Evolutionary conservation across 2,888 invertebrate genomes (phyloP).

Genomic region (Drosophila prolongata): DNA sequence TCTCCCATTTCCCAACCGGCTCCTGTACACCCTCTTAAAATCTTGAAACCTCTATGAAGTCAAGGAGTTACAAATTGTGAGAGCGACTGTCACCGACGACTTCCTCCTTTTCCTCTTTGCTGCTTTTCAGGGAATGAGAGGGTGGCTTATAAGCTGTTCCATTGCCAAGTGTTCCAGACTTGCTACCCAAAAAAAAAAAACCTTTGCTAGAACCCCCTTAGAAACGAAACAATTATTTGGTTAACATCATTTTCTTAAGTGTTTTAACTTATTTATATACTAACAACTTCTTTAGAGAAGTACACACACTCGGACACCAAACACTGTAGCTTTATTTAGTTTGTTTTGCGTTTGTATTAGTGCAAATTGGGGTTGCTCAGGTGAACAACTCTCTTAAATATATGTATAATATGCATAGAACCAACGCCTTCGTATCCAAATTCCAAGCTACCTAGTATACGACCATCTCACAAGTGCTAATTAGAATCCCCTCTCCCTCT

Average conservation of each 20-base stretch:
- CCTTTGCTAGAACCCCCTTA: slow-evolving; percentile 1
- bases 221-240: slow-evolving; percentile 12
- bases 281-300: slow-evolving; percentile 27
- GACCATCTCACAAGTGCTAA: slow-evolving; percentile 85
- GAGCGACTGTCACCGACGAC: slow-evolving; percentile 4
- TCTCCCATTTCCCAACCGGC: neutral
- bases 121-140: slow-evolving; percentile 1
- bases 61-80: neutral
- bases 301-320: slow-evolving; percentile 24
- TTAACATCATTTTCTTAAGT: slow-evolving; percentile 13
- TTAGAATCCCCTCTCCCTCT: slow-evolving; percentile 69
- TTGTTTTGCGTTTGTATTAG: slow-evolving; percentile 42
- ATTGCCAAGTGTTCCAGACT: neutral
- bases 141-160: neutral
- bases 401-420: slow-evolving; percentile 29
- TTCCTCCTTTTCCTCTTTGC: neutral
- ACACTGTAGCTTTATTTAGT: slow-evolving; percentile 31
- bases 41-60: neutral
- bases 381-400: slow-evolving; percentile 48
- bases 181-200: neutral
- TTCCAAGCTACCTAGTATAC: slow-evolving; percentile 69
- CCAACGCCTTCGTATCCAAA: slow-evolving; percentile 41
- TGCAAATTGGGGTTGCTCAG: slow-evolving; percentile 44
- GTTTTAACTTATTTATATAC: slow-evolving; percentile 18
- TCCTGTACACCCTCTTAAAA: neutral